Evolutionary conservation across 2,888 invertebrate species (phyloP), one percentile per base, ranked within the genome.

Genomic region (Empis livida): DNA sequence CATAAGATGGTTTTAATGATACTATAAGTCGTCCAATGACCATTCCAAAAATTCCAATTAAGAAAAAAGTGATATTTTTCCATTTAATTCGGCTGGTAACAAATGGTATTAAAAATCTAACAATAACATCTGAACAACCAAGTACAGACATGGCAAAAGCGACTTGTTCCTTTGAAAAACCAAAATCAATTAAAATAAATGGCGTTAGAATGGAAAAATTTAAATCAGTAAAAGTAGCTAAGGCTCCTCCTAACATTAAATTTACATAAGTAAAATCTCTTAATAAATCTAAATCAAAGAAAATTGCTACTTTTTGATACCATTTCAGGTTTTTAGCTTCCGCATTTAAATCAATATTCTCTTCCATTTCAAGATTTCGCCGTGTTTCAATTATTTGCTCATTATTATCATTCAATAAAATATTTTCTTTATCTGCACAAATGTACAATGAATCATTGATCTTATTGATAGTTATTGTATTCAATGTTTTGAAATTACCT

Each of bases 201-300:
- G 81, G 80, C 0, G 80, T 80, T 42, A 81, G 58, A 47, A 80
- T 71, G 1, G 80, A 78, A 60, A 81, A 81, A 60, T 82, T 81
- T 5, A 79, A 55, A 61, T 82, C 81, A 14, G 75, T 76, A 56
- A 80, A 80, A 57, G 75, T 77, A 0, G 79, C 79, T 23, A 80
- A 63, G 2, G 78, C 79, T 27, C 80, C 71, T 4, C 82, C 81
- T 46, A 81, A 56, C 77, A 80, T 78, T 30, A 81, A 65, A 57
- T 78, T 80, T 4, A 80, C 71, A 56, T 78, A 82, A n/a, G 76
- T 72, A 13, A 73, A 73, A 64, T 81, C 80, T 58, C 74, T 76
- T 15, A 82, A 62, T 42, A 81, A 67, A 58, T 78, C 77, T 42
- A 81, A 70, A 60, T 80, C 81, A 58, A 82, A 80, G 57, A 80